These are phyloP conservation scores for Pogona vitticeps DNA, from an alignment of 2,113 vertebrate species.

Conservation along the genomic window DNA sequence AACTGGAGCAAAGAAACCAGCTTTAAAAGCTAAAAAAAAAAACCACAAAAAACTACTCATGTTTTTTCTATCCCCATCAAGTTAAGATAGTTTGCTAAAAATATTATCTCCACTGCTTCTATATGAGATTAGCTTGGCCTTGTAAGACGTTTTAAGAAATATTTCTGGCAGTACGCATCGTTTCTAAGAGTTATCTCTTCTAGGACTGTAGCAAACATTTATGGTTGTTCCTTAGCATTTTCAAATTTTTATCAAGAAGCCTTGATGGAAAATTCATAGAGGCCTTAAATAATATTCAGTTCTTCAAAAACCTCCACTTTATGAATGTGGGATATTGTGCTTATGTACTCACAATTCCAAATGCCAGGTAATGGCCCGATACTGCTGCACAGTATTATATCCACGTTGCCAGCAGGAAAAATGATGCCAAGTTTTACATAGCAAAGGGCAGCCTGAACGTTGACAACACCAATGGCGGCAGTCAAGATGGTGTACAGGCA, in stretches of 20 bases:
- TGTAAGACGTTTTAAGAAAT: slow-evolving; percentile 35
- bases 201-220: slow-evolving; percentile 37
- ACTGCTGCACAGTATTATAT: too few relatives aligned
- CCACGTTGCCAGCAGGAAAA: too few relatives aligned
- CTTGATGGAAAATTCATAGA: slow-evolving; percentile 1
- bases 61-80: background rate
- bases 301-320: too few relatives aligned
- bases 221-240: slow-evolving; percentile 30
- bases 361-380: too few relatives aligned
- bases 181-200: slow-evolving; percentile 46
- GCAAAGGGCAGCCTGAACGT: too few relatives aligned
- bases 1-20: slow-evolving; percentile 29
- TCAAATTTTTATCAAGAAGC: slow-evolving; percentile 31
- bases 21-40: slow-evolving; percentile 36
- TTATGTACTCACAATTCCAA: too few relatives aligned
- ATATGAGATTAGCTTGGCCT: slow-evolving; percentile 33
- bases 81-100: slow-evolving; percentile 40
- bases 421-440: too few relatives aligned
- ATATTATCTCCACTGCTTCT: background rate
- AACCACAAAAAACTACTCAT: background rate
- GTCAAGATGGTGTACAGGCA: too few relatives aligned
- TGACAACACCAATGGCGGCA: too few relatives aligned
- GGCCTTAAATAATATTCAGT: background rate
- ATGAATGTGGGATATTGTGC: too few relatives aligned
- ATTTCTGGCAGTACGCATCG: slow-evolving; percentile 34